Percentiles rank a stretch among this genome's conserved stretches.
phyloP scores from a whole-genome alignment of 2,888 invertebrate genomes.

The Philopedon plagiatum region DNA sequence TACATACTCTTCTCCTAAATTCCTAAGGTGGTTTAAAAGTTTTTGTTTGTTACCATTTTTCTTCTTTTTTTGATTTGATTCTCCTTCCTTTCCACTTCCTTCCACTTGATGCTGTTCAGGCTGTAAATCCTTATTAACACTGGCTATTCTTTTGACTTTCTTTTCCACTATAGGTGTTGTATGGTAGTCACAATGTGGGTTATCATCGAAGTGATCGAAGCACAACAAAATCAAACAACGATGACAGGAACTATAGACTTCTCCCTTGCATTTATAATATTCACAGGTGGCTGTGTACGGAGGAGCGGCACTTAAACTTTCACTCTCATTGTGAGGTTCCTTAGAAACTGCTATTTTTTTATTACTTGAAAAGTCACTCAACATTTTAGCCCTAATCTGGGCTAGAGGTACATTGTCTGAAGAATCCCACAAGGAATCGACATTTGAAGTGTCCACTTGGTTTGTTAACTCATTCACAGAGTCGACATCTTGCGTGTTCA shows the following conservation, averaged over 20 bases:
- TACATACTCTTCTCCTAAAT: slow-evolving; percentile 1
- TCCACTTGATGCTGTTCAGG: slow-evolving; percentile 27
- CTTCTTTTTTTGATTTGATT: slow-evolving; percentile 19
- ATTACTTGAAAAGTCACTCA: no score
- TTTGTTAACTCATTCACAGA: no score
- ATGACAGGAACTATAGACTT: no score
- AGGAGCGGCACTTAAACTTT: slow-evolving; percentile 2
- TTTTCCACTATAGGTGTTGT: slow-evolving; percentile 4
- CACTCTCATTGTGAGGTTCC: no score
- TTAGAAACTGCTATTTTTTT: no score
- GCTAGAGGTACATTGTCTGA: no score
- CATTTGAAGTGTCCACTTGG: no score
- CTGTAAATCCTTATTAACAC: slow-evolving; percentile 17
- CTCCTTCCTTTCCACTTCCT: slow-evolving; percentile 25
- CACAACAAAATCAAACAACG: slow-evolving; percentile 13
- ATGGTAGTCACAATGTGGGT: slow-evolving; percentile 19
- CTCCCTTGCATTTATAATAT: slow-evolving; percentile 14
- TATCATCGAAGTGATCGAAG: slow-evolving; percentile 15
- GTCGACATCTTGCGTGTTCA: no score
- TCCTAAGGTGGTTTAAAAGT: slow-evolving; percentile 16
- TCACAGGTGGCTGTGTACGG: slow-evolving; percentile 11
- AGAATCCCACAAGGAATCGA: no score
- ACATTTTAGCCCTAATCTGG: no score
- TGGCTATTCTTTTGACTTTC: slow-evolving; percentile 19
- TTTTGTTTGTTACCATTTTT: slow-evolving; percentile 17